phyloP scores from a whole-genome alignment of 2,888 invertebrate genomes.

The Eucera pruinosa region DNA sequence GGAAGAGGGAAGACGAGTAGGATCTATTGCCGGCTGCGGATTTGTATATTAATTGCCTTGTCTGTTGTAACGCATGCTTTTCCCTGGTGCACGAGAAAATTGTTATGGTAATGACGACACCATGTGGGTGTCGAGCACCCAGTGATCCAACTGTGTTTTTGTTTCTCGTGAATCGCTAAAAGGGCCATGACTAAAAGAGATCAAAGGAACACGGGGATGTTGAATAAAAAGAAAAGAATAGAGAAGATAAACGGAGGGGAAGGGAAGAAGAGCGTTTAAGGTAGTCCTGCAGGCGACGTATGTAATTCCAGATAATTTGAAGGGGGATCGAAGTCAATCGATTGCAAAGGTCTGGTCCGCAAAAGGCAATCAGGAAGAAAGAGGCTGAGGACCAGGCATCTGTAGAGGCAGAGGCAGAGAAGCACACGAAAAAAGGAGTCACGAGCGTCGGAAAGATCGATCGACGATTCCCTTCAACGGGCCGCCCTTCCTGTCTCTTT shows the following conservation, averaged over 20 bases:
- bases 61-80: conserved; percentile 25
- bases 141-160: neutral
- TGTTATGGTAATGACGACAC: conserved; percentile 46
- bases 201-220: conserved; percentile 10
- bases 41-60: conserved; percentile 57
- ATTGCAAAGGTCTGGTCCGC: conserved; percentile 24
- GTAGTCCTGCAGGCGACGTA: conserved; percentile 25
- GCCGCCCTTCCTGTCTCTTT: conserved; percentile 65
- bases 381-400: too few relatives aligned
- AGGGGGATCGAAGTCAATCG: conserved; percentile 32
- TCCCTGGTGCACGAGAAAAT: conserved; percentile 26
- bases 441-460: conserved; percentile 73
- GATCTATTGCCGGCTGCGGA: conserved; percentile 37
- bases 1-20: conserved; percentile 8
- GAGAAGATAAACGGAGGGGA: neutral
- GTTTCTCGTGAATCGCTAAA: conserved; percentile 13
- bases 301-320: conserved; percentile 49
- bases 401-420: conserved; percentile 4
- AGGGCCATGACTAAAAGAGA: conserved; percentile 18
- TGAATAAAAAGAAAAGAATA: too few relatives aligned
- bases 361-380: conserved; percentile 37
- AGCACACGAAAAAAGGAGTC: conserved; percentile 64
- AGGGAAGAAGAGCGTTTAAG: conserved; percentile 8
- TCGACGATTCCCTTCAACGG: conserved; percentile 68
- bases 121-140: conserved; percentile 12